Evolutionary conservation across 2,888 invertebrate genomes (phyloP).

Genomic region (Andrena haemorrhoa): DNA sequence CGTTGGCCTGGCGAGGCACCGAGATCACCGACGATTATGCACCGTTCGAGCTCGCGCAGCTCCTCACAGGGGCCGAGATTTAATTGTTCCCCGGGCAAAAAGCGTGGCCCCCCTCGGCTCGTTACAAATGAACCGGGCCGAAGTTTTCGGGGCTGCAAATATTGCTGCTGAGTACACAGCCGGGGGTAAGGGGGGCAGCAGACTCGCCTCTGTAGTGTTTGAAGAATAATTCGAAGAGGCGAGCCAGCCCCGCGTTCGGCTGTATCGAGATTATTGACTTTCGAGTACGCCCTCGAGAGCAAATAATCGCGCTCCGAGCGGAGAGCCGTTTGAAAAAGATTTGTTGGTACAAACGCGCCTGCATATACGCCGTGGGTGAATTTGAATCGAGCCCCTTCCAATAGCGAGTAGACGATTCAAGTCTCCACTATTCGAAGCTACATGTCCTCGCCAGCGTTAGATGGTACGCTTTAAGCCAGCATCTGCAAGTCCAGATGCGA

Average conservation of each 20-base stretch:
- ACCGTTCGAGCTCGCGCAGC: constrained; percentile 10
- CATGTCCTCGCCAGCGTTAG: background rate
- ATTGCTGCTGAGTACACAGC: constrained; percentile 51
- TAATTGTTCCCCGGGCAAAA: constrained; percentile 55
- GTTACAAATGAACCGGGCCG: constrained; percentile 33
- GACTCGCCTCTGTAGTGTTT: constrained; percentile 30
- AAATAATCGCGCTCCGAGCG: constrained; percentile 46
- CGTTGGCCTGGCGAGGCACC: background rate
- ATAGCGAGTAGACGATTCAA: background rate
- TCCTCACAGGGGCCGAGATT: constrained; percentile 37
- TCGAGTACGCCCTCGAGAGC: constrained; percentile 48
- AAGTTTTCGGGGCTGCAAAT: constrained; percentile 61
- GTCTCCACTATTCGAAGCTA: background rate
- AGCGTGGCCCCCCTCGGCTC: constrained; percentile 10
- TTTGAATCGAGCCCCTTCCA: constrained; percentile 40
- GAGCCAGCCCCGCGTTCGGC: constrained; percentile 23
- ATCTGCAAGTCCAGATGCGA: too few species aligned
- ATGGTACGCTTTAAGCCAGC: background rate
- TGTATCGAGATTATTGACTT: constrained; percentile 64
- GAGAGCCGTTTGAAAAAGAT: constrained; percentile 9
- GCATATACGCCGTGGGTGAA: constrained; percentile 3
- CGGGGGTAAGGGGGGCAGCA: constrained; percentile 1
- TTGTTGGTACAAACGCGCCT: constrained; percentile 38
- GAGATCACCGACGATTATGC: constrained; percentile 40
- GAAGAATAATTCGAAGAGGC: constrained; percentile 60